Evolutionary conservation across 1,140 invertebrate species (phyloP).

Genomic region (Pogonomyrmex barbatus): DNA sequence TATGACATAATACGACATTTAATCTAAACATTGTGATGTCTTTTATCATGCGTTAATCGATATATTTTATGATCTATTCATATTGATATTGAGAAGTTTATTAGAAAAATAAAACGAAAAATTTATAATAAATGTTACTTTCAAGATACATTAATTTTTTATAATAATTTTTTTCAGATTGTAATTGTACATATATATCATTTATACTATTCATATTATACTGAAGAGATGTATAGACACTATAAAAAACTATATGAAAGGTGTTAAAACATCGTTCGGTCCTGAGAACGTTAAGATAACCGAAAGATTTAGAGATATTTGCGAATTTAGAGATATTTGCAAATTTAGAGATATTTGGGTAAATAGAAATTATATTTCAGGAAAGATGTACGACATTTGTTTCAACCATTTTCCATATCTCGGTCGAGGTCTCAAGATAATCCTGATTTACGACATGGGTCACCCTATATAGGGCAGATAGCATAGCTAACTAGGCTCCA

Average conservation of each 20-base stretch:
- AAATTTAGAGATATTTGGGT: constrained; percentile 27
- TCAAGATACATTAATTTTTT: background rate
- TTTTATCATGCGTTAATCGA: background rate
- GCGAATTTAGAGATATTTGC: constrained; percentile 35
- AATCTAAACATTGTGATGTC: background rate
- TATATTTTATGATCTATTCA: background rate
- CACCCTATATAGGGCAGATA: constrained; percentile 42
- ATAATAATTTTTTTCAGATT: background rate
- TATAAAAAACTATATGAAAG: background rate
- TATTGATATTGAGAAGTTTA: background rate
- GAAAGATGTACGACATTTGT: constrained; percentile 36
- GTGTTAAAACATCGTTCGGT: background rate
- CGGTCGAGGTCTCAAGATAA: constrained; percentile 54
- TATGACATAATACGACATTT: background rate
- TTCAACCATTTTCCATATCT: constrained; percentile 57
- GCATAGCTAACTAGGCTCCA: constrained; percentile 42
- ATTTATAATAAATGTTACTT: background rate
- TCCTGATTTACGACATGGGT: constrained; percentile 53
- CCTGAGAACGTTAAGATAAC: constrained; percentile 5
- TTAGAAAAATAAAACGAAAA: background rate
- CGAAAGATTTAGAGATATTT: constrained; percentile 6
- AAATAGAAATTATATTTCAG: constrained; percentile 46
- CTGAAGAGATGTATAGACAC: background rate
- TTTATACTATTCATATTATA: background rate
- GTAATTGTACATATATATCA: background rate